Evolutionary conservation across 2,113 vertebrate species (phyloP).

Genomic region (Pterocles orientalis): DNA sequence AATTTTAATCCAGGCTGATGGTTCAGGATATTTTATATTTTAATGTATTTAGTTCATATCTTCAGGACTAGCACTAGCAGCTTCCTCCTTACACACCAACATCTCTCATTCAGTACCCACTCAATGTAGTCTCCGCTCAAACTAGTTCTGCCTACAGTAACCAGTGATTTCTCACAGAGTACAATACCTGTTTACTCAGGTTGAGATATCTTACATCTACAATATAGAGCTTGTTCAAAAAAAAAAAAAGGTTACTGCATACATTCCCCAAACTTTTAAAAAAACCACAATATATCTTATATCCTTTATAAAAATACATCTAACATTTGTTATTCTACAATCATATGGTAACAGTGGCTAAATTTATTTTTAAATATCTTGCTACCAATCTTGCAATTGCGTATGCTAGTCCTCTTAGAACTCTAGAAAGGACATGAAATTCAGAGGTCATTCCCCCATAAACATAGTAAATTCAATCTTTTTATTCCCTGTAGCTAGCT

Average conservation of each 20-base stretch:
- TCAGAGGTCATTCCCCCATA: not conserved
- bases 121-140: not conserved
- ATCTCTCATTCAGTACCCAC: not conserved
- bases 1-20: not conserved
- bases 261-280: not conserved
- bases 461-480: not conserved
- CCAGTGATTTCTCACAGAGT: not conserved
- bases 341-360: not conserved
- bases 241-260: accelerated
- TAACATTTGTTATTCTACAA: not conserved
- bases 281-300: not conserved
- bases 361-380: not conserved
- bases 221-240: not conserved
- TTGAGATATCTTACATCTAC: not conserved
- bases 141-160: not conserved
- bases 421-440: not conserved
- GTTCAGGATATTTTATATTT: not conserved
- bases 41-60: not conserved
- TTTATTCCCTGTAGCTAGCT: not conserved
- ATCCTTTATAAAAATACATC: not conserved
- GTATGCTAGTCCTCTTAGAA: not conserved
- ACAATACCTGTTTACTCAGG: not conserved
- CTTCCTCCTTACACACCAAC: not conserved
- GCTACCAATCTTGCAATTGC: not conserved
- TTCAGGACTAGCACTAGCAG: not conserved